Evolutionary conservation across 2,888 invertebrate species (phyloP).

Genomic region (Notodonta ziczac): DNA sequence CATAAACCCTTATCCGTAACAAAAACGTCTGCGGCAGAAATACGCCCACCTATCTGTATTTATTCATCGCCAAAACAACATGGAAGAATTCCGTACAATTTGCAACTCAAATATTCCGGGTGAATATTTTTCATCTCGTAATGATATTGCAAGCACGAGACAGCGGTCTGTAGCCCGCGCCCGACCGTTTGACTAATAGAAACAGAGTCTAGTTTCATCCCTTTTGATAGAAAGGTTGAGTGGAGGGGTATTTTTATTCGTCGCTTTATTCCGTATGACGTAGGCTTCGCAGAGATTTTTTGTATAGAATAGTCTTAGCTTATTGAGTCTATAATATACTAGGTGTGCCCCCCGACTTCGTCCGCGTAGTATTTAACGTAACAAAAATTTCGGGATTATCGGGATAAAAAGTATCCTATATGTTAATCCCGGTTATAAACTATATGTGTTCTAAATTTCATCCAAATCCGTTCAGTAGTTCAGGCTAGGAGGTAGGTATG

Average conservation of each 20-base stretch:
- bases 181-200: slow-evolving; percentile 45
- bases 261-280: slow-evolving; percentile 41
- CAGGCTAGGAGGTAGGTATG: too few species aligned
- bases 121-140: slow-evolving; percentile 3
- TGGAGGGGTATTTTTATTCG: slow-evolving; percentile 54
- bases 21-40: not conserved
- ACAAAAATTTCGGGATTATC: too few species aligned
- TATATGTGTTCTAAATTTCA: too few species aligned
- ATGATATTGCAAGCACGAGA: slow-evolving; percentile 2
- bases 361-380: too few species aligned
- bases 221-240: slow-evolving; percentile 57
- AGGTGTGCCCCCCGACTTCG: too few species aligned
- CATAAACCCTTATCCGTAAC: not conserved
- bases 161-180: not conserved
- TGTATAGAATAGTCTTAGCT: slow-evolving; percentile 23
- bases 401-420: too few species aligned
- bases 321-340: slow-evolving; percentile 13
- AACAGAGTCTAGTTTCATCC: slow-evolving; percentile 53
- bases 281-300: slow-evolving; percentile 39
- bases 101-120: slow-evolving; percentile 2
- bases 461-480: too few species aligned
- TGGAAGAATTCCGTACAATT: slow-evolving; percentile 2
- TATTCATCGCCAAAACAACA: not conserved
- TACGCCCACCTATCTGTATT: not conserved
- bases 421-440: too few species aligned